Conservation (phyloP, 2,113 vertebrate species). For the Pedionomus torquatus region DNA sequence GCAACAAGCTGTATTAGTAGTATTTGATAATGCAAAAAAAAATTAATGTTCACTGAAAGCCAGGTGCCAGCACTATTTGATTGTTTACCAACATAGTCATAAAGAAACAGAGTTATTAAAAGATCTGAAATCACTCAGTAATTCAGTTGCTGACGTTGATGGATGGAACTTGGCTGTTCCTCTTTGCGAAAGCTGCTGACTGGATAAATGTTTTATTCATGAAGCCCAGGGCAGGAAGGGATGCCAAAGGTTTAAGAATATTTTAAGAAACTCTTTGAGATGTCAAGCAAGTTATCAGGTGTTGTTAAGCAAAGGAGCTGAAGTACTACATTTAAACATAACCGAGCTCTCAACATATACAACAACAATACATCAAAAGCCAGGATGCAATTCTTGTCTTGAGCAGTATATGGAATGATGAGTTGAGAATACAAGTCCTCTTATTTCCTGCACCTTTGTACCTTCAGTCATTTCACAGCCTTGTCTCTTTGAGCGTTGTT, state of each 20-base stretch:
- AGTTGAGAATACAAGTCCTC: conserved; percentile 10
- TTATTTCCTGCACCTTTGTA: conserved; percentile 13
- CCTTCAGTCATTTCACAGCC: background rate
- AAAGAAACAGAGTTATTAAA: conserved; percentile 78
- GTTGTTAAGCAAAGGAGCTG: conserved; percentile 78
- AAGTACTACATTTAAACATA: conserved; percentile 67
- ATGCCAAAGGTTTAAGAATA: conserved; percentile 91
- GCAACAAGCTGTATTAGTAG: background rate
- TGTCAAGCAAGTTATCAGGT: conserved; percentile 84
- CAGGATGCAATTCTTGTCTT: background rate
- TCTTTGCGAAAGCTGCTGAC: conserved; percentile 87
- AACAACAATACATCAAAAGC: conserved; percentile 50
- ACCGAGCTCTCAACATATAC: conserved; percentile 40
- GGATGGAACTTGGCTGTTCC: conserved; percentile 83
- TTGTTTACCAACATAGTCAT: conserved; percentile 78
- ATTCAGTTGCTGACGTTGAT: conserved; percentile 85
- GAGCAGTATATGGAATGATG: background rate
- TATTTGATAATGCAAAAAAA: conserved; percentile 59
- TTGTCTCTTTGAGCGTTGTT: conserved; percentile 27
- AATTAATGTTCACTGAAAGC: conserved; percentile 63
- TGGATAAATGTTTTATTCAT: conserved; percentile 91
- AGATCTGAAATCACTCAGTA: conserved; percentile 75
- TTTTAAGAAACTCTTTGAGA: conserved; percentile 87
- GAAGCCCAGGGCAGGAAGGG: conserved; percentile 80
- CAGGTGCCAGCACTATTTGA: conserved; percentile 52